phyloP scores from a whole-genome alignment of 2,113 vertebrate genomes.

The Plectropomus leopardus region DNA sequence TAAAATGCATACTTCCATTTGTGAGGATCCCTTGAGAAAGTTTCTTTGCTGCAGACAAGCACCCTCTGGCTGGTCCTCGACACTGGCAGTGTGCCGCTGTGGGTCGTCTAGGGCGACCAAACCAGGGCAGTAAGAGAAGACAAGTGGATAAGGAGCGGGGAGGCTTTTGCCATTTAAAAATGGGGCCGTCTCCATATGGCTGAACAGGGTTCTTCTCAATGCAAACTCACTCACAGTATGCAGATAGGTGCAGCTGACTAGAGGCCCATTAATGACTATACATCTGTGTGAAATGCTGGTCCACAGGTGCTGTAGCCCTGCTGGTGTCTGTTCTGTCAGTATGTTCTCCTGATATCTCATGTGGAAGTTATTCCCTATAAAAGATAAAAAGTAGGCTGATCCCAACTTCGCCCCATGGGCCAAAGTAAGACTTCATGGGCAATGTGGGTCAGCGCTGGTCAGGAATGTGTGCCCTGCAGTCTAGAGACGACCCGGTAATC shows the following conservation, averaged over 20 bases:
- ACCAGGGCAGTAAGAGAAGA: slow-evolving; percentile 16
- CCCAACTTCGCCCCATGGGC: neutral
- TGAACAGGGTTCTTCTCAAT: slow-evolving; percentile 25
- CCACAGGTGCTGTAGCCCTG: neutral
- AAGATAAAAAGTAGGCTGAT: slow-evolving; percentile 14
- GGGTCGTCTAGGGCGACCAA: slow-evolving; percentile 35
- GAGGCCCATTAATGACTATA: neutral
- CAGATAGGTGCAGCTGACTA: neutral
- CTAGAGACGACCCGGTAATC: slow-evolving; percentile 38
- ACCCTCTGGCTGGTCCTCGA: slow-evolving; percentile 33
- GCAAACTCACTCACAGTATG: slow-evolving; percentile 5
- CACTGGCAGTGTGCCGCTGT: slow-evolving; percentile 20
- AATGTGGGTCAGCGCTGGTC: slow-evolving; percentile 45
- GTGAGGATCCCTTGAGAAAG: neutral
- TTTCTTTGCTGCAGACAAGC: slow-evolving; percentile 30
- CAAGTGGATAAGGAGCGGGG: neutral
- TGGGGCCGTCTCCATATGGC: neutral
- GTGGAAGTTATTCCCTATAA: neutral
- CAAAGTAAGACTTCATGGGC: slow-evolving; percentile 5
- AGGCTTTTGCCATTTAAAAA: slow-evolving; percentile 37
- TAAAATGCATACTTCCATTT: slow-evolving; percentile 7
- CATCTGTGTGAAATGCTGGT: neutral
- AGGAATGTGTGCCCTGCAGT: slow-evolving; percentile 47
- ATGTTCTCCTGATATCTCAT: neutral
- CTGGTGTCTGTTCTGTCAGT: neutral